A percentile compares a stretch with the other conserved stretches of the same genome.
These are phyloP conservation scores for Platerodrilus igneus DNA, from an alignment of 2,888 invertebrate species.

Conservation along the genomic window DNA sequence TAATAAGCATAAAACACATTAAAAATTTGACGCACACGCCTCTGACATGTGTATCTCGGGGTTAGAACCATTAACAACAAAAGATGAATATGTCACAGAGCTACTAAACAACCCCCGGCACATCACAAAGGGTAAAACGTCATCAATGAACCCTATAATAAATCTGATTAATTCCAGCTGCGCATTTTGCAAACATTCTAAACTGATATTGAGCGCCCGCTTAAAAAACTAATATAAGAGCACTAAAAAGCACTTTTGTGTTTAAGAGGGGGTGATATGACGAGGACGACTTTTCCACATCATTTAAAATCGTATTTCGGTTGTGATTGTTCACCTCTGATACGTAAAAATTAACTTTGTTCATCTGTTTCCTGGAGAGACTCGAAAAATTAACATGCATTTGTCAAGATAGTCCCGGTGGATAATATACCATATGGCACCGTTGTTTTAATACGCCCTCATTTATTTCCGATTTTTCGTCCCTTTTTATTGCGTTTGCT, in stretches of 20 bases:
- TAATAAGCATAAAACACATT: constrained; percentile 16
- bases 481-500: constrained; percentile 2
- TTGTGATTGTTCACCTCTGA: constrained; percentile 11
- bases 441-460: constrained; percentile 8
- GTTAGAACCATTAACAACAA: constrained; percentile 37
- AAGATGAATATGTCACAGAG: constrained; percentile 40
- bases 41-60: constrained; percentile 43
- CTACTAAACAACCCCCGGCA: constrained; percentile 36
- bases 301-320: constrained; percentile 15
- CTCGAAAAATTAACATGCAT: constrained; percentile 19
- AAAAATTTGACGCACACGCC: constrained; percentile 36
- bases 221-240: constrained; percentile 25
- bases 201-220: constrained; percentile 38
- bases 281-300: constrained; percentile 16
- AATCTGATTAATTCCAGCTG: constrained; percentile 49
- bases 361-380: constrained; percentile 24
- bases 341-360: constrained; percentile 19
- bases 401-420: constrained; percentile 14
- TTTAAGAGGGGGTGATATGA: constrained; percentile 9
- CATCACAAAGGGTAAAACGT: constrained; percentile 33
- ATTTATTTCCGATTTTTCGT: no score
- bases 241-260: constrained; percentile 5
- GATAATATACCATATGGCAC: constrained; percentile 5
- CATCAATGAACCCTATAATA: constrained; percentile 39
- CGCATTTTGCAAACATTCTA: constrained; percentile 46